Evolutionary conservation across 2,797 vertebrate genomes (phyloP).

Genomic region (Taeniopygia guttata): DNA sequence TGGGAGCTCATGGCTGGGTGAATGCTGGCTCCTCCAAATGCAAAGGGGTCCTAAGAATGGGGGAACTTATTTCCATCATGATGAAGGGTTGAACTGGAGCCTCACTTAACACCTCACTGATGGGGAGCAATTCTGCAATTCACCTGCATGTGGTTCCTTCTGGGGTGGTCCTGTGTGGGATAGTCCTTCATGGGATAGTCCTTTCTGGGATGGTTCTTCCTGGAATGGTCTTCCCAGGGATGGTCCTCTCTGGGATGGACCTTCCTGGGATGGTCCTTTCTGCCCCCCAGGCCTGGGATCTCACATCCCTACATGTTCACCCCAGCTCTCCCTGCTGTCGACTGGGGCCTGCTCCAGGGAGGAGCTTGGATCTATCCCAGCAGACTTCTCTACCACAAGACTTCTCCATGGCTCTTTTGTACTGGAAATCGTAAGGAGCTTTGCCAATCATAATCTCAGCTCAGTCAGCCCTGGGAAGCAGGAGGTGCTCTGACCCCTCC

Average conservation of each 20-base stretch:
- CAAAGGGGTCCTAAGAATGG: neutral
- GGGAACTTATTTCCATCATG: neutral
- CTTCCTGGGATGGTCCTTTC: neutral
- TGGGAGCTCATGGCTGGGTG: neutral
- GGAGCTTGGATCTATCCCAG: neutral
- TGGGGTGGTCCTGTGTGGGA: neutral
- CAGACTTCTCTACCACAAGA: neutral
- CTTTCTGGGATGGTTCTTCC: rapidly evolving
- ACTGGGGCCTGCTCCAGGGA: neutral
- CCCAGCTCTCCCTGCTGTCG: neutral
- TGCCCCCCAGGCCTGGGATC: neutral
- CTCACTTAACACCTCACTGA: neutral
- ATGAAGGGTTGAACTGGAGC: neutral
- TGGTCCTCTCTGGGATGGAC: neutral
- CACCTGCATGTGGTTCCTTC: rapidly evolving
- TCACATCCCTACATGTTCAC: rapidly evolving
- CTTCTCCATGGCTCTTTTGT: neutral
- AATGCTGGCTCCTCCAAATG: neutral
- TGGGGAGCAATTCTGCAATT: neutral
- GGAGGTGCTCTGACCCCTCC: neutral
- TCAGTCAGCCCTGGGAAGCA: neutral
- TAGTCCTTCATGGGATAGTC: rapidly evolving
- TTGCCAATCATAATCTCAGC: rapidly evolving
- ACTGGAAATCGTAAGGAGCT: neutral
- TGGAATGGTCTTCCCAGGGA: neutral